Evolutionary conservation across 2,113 vertebrate genomes (phyloP), one percentile per base, ranked within the genome.

Genomic region (Acanthochromis polyacanthus): DNA sequence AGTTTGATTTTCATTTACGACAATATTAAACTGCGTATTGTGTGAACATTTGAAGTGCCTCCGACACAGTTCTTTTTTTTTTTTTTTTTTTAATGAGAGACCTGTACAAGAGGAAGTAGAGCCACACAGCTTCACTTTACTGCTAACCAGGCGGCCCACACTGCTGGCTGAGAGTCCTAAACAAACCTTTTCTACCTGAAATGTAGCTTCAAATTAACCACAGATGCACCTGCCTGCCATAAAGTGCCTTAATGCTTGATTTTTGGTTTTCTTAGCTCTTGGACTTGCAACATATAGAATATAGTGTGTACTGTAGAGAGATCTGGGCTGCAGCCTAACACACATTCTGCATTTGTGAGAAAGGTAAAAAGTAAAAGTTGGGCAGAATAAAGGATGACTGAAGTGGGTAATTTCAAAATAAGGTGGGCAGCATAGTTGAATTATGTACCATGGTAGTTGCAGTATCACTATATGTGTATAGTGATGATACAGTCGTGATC

Each of bases 1-100:
- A 79, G 57, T 70, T 73, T 83, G 82, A 87, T 76, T 87, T 81
- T 45, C n/a, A 32, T 51, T 76, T 63, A 73, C 57, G 65, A 71
- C 50, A 66, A 80, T 59, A 78, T 83, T 48, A 83, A 20, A 71
- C 19, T 61, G 12, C 32, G 69, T 25, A 66, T 40, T 8, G 5
- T 43, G 51, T 20, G 68, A 82, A 75, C 72, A 71, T 50, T 64
- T 77, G 8, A 74, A 80, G 68, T 71, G 20, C n/a, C 55, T n/a
- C 6, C 59, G 50, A 70, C 64, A 40, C 22, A n/a, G n/a, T n/a
- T n/a, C n/a, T n/a, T n/a, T 25, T 25, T 25, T 25, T 36, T 2
- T 36, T 36, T 36, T 36, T 36, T 36, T 56, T 69, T 78, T 64
- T 64, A 76, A 80, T 76, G 60, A 79, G 67, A 69, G 38, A 72